A percentile compares a stretch with the other conserved stretches of the same genome.
Evolutionary conservation across 92 coral and sea anemone genomes (phyloP).

Genomic region (Heteractis magnifica): DNA sequence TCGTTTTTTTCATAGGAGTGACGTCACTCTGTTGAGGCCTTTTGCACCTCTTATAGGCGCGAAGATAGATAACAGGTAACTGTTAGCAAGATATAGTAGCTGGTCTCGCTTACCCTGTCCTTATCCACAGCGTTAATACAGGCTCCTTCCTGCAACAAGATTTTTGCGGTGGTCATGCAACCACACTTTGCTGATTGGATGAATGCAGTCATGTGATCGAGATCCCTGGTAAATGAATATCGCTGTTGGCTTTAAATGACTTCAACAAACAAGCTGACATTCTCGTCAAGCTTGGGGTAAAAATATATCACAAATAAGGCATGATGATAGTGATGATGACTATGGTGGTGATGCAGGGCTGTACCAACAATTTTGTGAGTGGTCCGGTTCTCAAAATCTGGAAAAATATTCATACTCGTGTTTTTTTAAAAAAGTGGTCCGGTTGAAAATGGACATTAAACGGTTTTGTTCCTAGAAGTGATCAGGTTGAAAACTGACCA

Average conservation of each 20-base stretch:
- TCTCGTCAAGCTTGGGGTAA: too few species aligned
- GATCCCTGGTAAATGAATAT: slow-evolving; percentile 37
- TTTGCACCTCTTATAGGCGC: too few species aligned
- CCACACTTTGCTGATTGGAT: slow-evolving; percentile 67
- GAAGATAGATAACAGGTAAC: too few species aligned
- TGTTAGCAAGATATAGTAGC: too few species aligned
- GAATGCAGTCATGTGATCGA: slow-evolving; percentile 64
- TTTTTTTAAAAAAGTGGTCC: too few species aligned
- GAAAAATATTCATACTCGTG: neutral
- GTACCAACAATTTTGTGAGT: neutral
- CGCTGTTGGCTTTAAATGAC: too few species aligned
- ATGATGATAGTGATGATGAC: neutral
- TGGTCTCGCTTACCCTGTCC: slow-evolving; percentile 50
- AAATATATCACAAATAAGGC: too few species aligned
- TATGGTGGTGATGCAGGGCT: neutral
- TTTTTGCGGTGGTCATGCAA: slow-evolving; percentile 32
- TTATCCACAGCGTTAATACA: slow-evolving; percentile 67
- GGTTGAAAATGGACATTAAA: too few species aligned
- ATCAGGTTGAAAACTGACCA: neutral
- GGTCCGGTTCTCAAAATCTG: neutral
- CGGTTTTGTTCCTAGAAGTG: too few species aligned
- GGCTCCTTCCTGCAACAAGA: slow-evolving; percentile 63
- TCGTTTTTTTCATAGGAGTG: too few species aligned
- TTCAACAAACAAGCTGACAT: too few species aligned
- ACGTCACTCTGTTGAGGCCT: too few species aligned